A percentile compares a stretch with the other conserved stretches of the same genome.
Conservation (phyloP, 2,797 vertebrate genomes). For the Odontamblyopus lacepedii region DNA sequence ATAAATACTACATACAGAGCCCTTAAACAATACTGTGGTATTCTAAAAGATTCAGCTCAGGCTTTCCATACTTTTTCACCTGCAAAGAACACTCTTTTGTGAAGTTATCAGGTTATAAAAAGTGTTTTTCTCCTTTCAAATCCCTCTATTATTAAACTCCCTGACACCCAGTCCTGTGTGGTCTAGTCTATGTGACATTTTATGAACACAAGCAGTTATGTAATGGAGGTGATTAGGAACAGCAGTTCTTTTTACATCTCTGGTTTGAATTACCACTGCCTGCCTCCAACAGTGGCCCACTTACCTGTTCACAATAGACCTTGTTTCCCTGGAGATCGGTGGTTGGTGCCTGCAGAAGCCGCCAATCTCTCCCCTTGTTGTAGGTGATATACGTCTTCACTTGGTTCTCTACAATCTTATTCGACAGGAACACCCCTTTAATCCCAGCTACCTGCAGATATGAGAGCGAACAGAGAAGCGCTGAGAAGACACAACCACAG, state of each 20-base stretch:
- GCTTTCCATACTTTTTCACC: background rate
- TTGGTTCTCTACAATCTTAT: slow-evolving; percentile 96
- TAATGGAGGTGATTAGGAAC: slow-evolving; percentile 12
- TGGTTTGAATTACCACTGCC: slow-evolving; percentile 21
- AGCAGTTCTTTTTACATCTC: background rate
- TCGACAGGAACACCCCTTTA: slow-evolving; percentile 99
- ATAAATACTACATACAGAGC: background rate
- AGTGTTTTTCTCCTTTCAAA: background rate
- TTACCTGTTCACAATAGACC: slow-evolving; percentile 88
- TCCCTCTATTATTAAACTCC: background rate
- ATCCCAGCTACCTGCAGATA: slow-evolving; percentile 96
- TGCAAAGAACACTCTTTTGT: background rate
- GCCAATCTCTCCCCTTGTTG: slow-evolving; percentile 97
- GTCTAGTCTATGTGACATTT: slow-evolving; percentile 1
- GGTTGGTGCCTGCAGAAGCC: slow-evolving; percentile 87
- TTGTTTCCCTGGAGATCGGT: slow-evolving; percentile 88
- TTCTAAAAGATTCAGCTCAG: background rate
- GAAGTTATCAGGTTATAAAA: background rate
- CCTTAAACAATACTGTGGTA: background rate
- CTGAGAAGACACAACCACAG: slow-evolving; percentile 39
- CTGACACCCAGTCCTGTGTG: background rate
- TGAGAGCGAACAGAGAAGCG: slow-evolving; percentile 40
- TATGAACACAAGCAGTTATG: background rate
- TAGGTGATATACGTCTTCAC: slow-evolving; percentile 97
- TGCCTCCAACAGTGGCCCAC: slow-evolving; percentile 64